These are phyloP conservation scores for Tridacna crocea DNA, from an alignment of 2,888 invertebrate species.

Conservation along the genomic window DNA sequence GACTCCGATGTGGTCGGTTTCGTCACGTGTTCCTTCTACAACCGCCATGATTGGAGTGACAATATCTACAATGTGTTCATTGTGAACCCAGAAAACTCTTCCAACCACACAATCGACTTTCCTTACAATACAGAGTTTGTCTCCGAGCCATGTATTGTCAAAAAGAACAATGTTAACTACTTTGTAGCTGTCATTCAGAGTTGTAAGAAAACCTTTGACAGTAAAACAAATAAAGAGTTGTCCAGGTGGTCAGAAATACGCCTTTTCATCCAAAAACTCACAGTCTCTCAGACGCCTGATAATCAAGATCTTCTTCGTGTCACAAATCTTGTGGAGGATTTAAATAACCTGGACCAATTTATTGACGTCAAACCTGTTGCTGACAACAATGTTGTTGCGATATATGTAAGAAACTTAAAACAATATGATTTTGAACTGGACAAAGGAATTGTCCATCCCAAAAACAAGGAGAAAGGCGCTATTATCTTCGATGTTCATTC, in stretches of 20 bases:
- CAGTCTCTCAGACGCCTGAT: conserved; percentile 25
- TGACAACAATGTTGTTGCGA: conserved; percentile 65
- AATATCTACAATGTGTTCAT: conserved; percentile 70
- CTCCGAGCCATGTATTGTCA: conserved; percentile 63
- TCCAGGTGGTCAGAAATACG: conserved; percentile 59
- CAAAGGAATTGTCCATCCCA: conserved; percentile 65
- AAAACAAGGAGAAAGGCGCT: conserved; percentile 67
- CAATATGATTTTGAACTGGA: conserved; percentile 65
- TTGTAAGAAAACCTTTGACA: conserved; percentile 50
- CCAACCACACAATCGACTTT: conserved; percentile 61
- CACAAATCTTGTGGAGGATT: conserved; percentile 63
- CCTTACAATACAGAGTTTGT: conserved; percentile 71
- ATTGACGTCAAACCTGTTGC: conserved; percentile 60
- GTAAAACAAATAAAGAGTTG: conserved; percentile 50
- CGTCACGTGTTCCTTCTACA: conserved; percentile 69
- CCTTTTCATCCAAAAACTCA: conserved; percentile 60
- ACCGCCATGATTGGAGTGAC: conserved; percentile 68
- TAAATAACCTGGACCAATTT: conserved; percentile 66
- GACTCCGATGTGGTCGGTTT: conserved; percentile 65
- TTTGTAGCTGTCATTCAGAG: conserved; percentile 69
- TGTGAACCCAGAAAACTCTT: conserved; percentile 60
- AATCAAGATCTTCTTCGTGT: conserved; percentile 55
- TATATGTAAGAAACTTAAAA: conserved; percentile 68
- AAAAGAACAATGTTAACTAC: conserved; percentile 39
- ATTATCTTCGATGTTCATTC: conserved; percentile 72